phyloP scores from a whole-genome alignment of 2,888 invertebrate genomes.

The Polyommatus iphigenia region DNA sequence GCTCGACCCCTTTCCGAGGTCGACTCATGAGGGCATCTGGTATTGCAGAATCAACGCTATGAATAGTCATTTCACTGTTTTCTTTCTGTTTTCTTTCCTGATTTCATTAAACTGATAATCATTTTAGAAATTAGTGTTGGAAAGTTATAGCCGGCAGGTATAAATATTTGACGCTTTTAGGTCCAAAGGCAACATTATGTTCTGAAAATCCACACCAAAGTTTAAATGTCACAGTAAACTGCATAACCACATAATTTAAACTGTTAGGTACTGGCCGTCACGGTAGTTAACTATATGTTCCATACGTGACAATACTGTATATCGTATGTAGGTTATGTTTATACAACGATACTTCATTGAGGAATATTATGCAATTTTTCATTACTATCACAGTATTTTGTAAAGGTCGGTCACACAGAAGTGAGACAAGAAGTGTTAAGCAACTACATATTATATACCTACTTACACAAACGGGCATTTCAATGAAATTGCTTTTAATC shows the following conservation, averaged over 20 bases:
- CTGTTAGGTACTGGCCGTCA: slow-evolving; percentile 14
- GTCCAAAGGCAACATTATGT: neutral
- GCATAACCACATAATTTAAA: slow-evolving; percentile 15
- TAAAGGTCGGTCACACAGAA: no score
- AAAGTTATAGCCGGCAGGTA: no score
- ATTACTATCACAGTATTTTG: neutral
- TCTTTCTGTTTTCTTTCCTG: no score
- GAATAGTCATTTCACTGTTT: neutral
- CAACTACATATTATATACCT: no score
- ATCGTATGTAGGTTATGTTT: slow-evolving; percentile 15
- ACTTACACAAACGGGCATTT: no score
- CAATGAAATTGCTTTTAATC: no score
- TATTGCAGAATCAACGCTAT: neutral
- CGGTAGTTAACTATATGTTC: slow-evolving; percentile 6
- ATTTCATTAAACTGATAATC: no score
- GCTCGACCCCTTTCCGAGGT: neutral
- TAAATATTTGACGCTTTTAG: no score
- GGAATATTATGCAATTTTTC: neutral
- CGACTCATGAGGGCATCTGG: neutral
- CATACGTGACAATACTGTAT: slow-evolving; percentile 16
- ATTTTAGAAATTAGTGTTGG: no score
- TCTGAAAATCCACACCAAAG: neutral
- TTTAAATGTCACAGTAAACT: neutral
- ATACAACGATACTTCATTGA: neutral
- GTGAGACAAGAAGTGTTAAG: no score